Conservation (phyloP, 2,797 vertebrate genomes). For the Pangasius mekongensis region DNA sequence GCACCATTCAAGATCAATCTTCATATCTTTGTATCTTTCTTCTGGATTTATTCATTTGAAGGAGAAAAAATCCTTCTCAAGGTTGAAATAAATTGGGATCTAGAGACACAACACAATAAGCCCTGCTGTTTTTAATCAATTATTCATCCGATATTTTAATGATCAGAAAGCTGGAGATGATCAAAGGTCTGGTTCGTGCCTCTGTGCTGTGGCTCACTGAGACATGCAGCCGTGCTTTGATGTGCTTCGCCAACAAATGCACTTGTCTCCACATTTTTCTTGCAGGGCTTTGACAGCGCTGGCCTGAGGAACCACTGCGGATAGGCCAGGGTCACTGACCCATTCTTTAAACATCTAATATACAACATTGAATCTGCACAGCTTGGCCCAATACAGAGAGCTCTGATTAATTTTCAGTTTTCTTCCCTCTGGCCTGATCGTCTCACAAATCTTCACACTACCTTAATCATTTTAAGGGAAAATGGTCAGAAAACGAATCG, state of each 20-base stretch:
- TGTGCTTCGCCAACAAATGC: constrained; percentile 80
- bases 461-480: not conserved
- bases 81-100: constrained; percentile 70
- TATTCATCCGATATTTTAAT: constrained; percentile 87
- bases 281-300: constrained; percentile 66
- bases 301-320: constrained; percentile 61
- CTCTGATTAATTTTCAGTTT: not conserved
- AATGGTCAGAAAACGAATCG: not conserved
- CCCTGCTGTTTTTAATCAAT: constrained; percentile 82
- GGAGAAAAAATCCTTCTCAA: constrained; percentile 56
- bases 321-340: constrained; percentile 67
- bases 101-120: constrained; percentile 76
- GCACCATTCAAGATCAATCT: not conserved
- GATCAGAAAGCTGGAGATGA: constrained; percentile 81
- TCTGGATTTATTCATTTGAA: constrained; percentile 56
- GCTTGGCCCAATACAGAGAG: constrained; percentile 22
- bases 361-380: constrained; percentile 4
- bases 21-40: constrained; percentile 19
- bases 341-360: constrained; percentile 53
- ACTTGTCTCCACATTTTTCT: constrained; percentile 75
- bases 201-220: constrained; percentile 75
- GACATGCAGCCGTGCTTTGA: constrained; percentile 77
- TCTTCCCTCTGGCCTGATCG: constrained; percentile 23
- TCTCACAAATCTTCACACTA: constrained; percentile 12
- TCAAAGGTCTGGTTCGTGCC: constrained; percentile 77